Evolutionary conservation across 2,888 invertebrate genomes (phyloP), one percentile per base, ranked within the genome.

Genomic region (Agrypnus murinus): DNA sequence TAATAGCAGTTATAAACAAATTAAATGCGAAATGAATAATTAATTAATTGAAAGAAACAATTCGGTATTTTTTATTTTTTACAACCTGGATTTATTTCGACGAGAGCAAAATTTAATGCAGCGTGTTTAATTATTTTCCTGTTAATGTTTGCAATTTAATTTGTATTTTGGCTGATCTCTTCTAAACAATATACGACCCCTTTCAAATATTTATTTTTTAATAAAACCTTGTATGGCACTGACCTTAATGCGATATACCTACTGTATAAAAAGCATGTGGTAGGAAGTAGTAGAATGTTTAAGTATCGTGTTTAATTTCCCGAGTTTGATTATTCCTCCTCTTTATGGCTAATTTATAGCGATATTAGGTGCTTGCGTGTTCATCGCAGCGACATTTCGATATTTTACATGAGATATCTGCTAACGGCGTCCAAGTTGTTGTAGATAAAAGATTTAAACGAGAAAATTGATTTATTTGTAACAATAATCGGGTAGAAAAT

Each of bases 401-500:
- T 62, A 62, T 62, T 62, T 48, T 59, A 59, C 62, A 50, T 46
- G 62, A 46, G 62, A 62, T 62, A 62, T 62, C 62, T 36, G 48
- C 48, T 38, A 50, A 50, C 55, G 38, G 62, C 48, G 17, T 12
- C 60, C 34, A 38, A 48, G 38, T 46, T 36, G 62, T 25, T 38
- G 15, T 43, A 64, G 43, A 53, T 64, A 64, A 53, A 63, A 55
- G 64, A 53, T 55, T 53, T 64, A 53, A 53, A 50, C 53, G 53
- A 55, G 43, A 36, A 55, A 53, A 64, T 53, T 64, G 64, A 64
- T 64, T 64, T 64, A 55, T 64, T 64, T n/a, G 40, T 43, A 53
- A 64, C 53, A 64, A 64, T 64, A 64, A 53, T 64, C 50, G 53
- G 15, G 12, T 12, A 31, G 64, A 53, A 50, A 62, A 53, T 64